These are phyloP conservation scores for Bellardia bayeri DNA, from an alignment of 2,888 invertebrate species.

Conservation along the genomic window DNA sequence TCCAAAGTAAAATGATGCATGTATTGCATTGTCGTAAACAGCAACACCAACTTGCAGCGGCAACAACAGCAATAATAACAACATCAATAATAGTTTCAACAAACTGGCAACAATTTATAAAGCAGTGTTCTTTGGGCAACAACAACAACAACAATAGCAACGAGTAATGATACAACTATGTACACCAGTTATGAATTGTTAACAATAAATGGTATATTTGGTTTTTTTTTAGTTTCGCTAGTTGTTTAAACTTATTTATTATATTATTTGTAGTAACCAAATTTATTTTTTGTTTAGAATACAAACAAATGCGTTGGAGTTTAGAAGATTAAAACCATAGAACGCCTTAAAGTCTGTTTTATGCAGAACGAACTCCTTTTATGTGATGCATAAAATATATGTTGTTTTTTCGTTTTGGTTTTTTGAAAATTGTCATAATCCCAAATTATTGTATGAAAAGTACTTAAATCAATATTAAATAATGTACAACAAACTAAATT, in stretches of 20 bases:
- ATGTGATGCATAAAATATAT: not conserved
- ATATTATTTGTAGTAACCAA: constrained; percentile 22
- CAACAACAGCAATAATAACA: constrained; percentile 7
- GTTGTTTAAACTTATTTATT: constrained; percentile 15
- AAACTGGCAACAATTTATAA: constrained; percentile 11
- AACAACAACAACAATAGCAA: not conserved
- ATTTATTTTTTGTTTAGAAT: constrained; percentile 9
- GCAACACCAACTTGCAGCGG: constrained; percentile 55
- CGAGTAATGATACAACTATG: constrained; percentile 16
- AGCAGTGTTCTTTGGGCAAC: not conserved
- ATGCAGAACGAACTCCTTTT: constrained; percentile 13
- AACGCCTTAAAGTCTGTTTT: constrained; percentile 36
- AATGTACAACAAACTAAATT: constrained; percentile 17
- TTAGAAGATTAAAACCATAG: not conserved
- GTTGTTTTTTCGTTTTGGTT: no score
- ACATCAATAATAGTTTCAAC: constrained; percentile 13
- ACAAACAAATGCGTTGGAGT: constrained; percentile 48
- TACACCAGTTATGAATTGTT: constrained; percentile 49
- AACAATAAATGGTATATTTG: constrained; percentile 26
- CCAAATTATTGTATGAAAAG: constrained; percentile 31
- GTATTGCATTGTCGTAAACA: constrained; percentile 56
- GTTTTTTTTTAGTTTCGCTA: not conserved
- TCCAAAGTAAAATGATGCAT: constrained; percentile 50
- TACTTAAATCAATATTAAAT: constrained; percentile 38
- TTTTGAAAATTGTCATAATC: constrained; percentile 38